These are phyloP conservation scores for Nebria salina DNA, from an alignment of 2,888 invertebrate species.

Conservation along the genomic window DNA sequence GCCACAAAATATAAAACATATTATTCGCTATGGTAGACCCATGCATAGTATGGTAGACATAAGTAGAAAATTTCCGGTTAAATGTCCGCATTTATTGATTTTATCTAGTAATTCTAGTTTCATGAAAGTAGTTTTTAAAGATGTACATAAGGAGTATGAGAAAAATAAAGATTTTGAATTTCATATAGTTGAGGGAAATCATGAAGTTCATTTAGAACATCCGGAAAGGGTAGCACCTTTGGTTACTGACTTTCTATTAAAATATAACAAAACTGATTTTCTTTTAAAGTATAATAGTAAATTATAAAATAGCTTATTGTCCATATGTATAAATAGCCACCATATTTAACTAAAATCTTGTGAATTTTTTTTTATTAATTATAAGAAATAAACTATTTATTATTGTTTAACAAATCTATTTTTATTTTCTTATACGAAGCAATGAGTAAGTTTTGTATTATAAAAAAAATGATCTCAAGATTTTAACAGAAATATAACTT, in stretches of 20 bases:
- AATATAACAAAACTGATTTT: conserved; percentile 52
- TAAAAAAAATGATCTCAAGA: too few relatives aligned
- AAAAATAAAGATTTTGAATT: conserved; percentile 53
- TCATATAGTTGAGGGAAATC: conserved; percentile 65
- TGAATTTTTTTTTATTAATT: too few relatives aligned
- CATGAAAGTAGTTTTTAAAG: conserved; percentile 12
- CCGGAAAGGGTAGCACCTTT: conserved; percentile 65
- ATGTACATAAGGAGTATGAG: conserved; percentile 51
- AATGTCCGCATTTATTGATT: conserved; percentile 60
- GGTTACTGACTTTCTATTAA: conserved; percentile 54
- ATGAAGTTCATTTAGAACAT: conserved; percentile 70
- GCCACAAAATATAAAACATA: conserved; percentile 65
- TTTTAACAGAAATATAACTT: too few relatives aligned
- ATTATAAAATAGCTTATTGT: conserved; percentile 47
- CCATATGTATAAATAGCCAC: too few relatives aligned
- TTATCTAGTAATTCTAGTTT: background rate
- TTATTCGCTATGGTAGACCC: background rate
- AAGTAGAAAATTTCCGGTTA: conserved; percentile 55
- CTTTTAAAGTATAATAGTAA: conserved; percentile 52
- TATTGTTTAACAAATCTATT: too few relatives aligned
- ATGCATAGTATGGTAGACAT: conserved; percentile 55
- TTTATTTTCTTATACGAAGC: too few relatives aligned
- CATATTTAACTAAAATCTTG: too few relatives aligned
- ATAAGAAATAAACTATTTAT: too few relatives aligned
- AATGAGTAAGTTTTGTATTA: too few relatives aligned